A percentile compares a stretch with the other conserved stretches of the same genome.
These are phyloP conservation scores for Acrocephalus kingi DNA, from an alignment of 2,113 vertebrate species.

Conservation along the genomic window DNA sequence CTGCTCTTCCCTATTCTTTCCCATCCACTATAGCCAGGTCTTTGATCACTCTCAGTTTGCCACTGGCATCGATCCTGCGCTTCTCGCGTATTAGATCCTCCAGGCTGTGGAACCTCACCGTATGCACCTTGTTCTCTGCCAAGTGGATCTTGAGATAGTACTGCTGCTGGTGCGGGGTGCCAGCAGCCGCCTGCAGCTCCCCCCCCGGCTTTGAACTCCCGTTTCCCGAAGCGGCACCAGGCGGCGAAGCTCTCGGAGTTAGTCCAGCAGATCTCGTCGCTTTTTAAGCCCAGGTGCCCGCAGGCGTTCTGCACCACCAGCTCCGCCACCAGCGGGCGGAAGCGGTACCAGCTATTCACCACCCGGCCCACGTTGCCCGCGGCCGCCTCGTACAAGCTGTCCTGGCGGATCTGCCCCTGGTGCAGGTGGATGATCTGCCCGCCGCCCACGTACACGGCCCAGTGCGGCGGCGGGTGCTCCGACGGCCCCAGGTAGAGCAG, in stretches of 20 bases:
- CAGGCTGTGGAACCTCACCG: slow-evolving; percentile 92
- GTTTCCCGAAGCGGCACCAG: slow-evolving; percentile 98
- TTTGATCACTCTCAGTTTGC: slow-evolving; percentile 86
- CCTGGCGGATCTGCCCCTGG: slow-evolving; percentile 95
- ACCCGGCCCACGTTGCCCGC: slow-evolving; percentile 90
- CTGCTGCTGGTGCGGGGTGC: slow-evolving; percentile 78
- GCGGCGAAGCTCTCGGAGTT: slow-evolving; percentile 99
- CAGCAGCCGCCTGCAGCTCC: slow-evolving; percentile 85
- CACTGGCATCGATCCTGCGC: slow-evolving; percentile 92
- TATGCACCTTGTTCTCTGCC: slow-evolving; percentile 89
- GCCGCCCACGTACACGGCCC: slow-evolving; percentile 91
- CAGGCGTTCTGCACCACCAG: slow-evolving; percentile 97
- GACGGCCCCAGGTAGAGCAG: slow-evolving; percentile 83
- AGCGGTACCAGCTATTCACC: slow-evolving; percentile 96
- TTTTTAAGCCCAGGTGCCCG: slow-evolving; percentile 92
- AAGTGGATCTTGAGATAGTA: slow-evolving; percentile 96
- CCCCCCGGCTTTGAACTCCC: slow-evolving; percentile 98
- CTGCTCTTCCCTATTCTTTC: slow-evolving; percentile 77
- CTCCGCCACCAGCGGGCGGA: slow-evolving; percentile 91
- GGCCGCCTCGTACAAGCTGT: slow-evolving; percentile 91
- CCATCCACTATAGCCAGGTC: slow-evolving; percentile 88
- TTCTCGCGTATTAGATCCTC: slow-evolving; percentile 97
- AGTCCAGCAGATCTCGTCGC: slow-evolving; percentile 96
- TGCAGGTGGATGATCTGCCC: slow-evolving; percentile 95
- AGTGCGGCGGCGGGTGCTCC: slow-evolving; percentile 88